Base-by-base conservation (phyloP, 2,797 vertebrate species). In the Mycteria americana region DNA sequence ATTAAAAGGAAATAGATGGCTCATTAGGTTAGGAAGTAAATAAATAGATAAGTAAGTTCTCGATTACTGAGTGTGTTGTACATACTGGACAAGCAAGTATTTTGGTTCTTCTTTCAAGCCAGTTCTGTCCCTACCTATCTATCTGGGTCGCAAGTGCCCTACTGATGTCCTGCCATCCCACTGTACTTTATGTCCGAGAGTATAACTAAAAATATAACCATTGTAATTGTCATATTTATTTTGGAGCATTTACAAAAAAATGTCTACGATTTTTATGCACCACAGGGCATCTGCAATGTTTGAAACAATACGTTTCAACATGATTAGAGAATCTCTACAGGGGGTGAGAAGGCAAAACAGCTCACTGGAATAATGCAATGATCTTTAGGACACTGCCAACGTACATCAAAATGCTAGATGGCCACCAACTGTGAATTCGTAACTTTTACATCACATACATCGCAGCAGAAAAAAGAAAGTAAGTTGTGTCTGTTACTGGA, bases 331-430 rank as follows among this genome's bases (percentile, higher is more conserved):
- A 64, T 67, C 57, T 93, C 94, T 83, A 74, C 0, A 41, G 39
- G 16, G 4, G 3, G 15, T 57, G 91, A 63, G 70, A 76, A 67
- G 48, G 62, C 18, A 75, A 37, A 95, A 59, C 25, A 68, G 46
- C 39, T 93, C 74, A 83, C 23, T 67, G 28, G 76, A 97, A 93
- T 85, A 91, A 96, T 90, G 57, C 68, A 97, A 95, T 92, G 17
- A 93, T 83, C 65, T 96, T 95, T 81, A 95, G 80, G 64, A 93
- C 62, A 88, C 18, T 75, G 56, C 18, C 59, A 90, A 82, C 4
- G 8, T 50, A 50, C 25, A 85, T 86, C 46, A 83, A 77, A 86
- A 80, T 78, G 74, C 69, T 92, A 92, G 79, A 77, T 56, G 62
- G 60, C 35, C 70, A 87, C 39, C 41, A 88, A 41, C 50, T 78